A percentile compares a stretch with the other conserved stretches of the same genome.
These are phyloP conservation scores for Potorous gilbertii DNA, from an alignment of 2,797 vertebrate genomes.

Conservation along the genomic window DNA sequence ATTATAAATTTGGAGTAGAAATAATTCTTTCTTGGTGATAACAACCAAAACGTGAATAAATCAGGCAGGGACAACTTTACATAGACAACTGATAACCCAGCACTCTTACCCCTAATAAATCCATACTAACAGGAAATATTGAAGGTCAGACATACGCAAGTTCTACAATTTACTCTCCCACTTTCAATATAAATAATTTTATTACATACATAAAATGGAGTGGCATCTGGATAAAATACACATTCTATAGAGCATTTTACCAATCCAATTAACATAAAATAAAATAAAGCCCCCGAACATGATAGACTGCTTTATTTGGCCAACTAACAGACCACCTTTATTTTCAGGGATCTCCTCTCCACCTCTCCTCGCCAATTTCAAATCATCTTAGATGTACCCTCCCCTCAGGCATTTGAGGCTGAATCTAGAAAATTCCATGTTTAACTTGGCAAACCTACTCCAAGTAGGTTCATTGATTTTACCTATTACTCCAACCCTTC, in stretches of 20 bases:
- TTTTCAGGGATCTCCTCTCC: conserved; percentile 58
- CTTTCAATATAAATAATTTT: conserved; percentile 84
- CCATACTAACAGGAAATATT: conserved; percentile 75
- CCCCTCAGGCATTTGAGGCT: conserved; percentile 60
- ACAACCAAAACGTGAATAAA: conserved; percentile 70
- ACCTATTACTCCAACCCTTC: conserved; percentile 57
- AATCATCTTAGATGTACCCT: conserved; percentile 63
- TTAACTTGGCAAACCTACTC: conserved; percentile 58
- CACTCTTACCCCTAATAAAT: conserved; percentile 76
- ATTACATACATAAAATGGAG: conserved; percentile 82
- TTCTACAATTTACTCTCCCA: conserved; percentile 68
- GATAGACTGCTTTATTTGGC: conserved; percentile 58
- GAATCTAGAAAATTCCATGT: conserved; percentile 61
- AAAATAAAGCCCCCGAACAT: conserved; percentile 76
- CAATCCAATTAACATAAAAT: conserved; percentile 69
- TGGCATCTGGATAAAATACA: conserved; percentile 84
- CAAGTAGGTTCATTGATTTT: conserved; percentile 4
- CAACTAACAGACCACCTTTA: conserved; percentile 47
- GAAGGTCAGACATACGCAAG: conserved; percentile 57
- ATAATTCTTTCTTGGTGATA: conserved; percentile 64
- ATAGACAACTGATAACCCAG: conserved; percentile 72
- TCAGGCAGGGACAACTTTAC: conserved; percentile 57
- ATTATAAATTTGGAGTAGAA: conserved; percentile 76
- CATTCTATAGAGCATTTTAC: conserved; percentile 76
- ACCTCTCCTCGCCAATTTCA: conserved; percentile 21